Evolutionary conservation across 2,113 vertebrate genomes (phyloP).

Genomic region (Dicentrarchus labrax): DNA sequence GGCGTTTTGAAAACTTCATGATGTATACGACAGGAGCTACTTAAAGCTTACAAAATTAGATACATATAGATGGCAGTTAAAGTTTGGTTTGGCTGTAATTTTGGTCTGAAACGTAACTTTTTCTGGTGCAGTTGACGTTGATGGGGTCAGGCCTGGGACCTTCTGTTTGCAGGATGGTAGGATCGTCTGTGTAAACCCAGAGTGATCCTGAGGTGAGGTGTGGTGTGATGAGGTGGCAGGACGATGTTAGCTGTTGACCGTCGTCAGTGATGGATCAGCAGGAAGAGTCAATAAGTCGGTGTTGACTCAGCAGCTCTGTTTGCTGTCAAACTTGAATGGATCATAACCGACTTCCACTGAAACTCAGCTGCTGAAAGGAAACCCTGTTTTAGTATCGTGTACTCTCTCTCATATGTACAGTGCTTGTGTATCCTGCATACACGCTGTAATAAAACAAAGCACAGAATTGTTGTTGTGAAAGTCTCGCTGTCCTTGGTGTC

Average conservation of each 20-base stretch:
- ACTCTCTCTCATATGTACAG: neutral
- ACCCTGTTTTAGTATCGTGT: neutral
- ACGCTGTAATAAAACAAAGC: too few relatives aligned
- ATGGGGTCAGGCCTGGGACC: neutral
- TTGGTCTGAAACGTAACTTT: neutral
- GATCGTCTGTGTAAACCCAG: neutral
- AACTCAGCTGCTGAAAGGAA: slow-evolving; percentile 16
- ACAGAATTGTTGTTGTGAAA: too few relatives aligned
- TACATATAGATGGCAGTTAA: too few relatives aligned
- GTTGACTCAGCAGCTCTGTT: slow-evolving; percentile 60
- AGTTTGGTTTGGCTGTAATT: neutral
- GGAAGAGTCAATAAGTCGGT: slow-evolving; percentile 16
- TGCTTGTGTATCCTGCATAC: too few relatives aligned
- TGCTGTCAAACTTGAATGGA: slow-evolving; percentile 54
- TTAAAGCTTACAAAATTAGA: neutral
- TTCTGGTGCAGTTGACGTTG: neutral
- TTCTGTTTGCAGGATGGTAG: neutral
- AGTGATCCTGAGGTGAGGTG: neutral
- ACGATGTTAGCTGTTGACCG: neutral
- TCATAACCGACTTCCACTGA: slow-evolving; percentile 37
- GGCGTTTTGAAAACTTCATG: neutral
- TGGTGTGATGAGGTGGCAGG: neutral
- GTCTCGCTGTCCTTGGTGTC: too few relatives aligned
- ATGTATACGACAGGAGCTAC: too few relatives aligned
- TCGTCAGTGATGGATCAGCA: slow-evolving; percentile 9